A percentile compares a stretch with the other conserved stretches of the same genome.
Evolutionary conservation across 2,888 invertebrate genomes (phyloP).

Genomic region (Camponotus fellah): DNA sequence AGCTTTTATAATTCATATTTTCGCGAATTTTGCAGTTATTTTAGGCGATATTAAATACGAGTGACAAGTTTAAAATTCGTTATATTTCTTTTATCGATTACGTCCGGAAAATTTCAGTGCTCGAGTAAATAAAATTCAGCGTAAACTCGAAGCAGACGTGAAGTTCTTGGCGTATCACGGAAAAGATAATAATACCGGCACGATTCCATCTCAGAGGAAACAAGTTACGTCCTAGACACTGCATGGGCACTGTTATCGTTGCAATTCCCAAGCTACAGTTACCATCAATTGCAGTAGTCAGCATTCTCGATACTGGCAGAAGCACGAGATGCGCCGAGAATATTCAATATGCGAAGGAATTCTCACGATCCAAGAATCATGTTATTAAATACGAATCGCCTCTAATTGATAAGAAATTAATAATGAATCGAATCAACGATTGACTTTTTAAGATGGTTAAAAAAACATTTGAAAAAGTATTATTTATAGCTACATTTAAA

Average conservation of each 20-base stretch:
- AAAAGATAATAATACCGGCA: slow-evolving; percentile 16
- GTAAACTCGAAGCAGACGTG: background rate
- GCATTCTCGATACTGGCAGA: slow-evolving; percentile 53
- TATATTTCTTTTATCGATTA: background rate
- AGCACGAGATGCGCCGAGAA: slow-evolving; percentile 46
- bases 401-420: slow-evolving; percentile 18
- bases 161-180: background rate
- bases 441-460: background rate
- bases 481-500: background rate
- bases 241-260: slow-evolving; percentile 36
- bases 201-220: background rate
- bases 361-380: slow-evolving; percentile 1
- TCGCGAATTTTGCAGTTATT: background rate
- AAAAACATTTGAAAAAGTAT: background rate
- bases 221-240: slow-evolving; percentile 11
- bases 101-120: background rate
- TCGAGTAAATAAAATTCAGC: background rate
- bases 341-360: background rate
- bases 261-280: slow-evolving; percentile 65
- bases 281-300: slow-evolving; percentile 66
- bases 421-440: background rate
- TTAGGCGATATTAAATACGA: background rate
- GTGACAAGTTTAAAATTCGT: background rate
- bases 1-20: background rate
- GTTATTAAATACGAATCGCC: slow-evolving; percentile 9